Conservation (phyloP, 2,888 invertebrate genomes). For the Gasteruption jaculator region DNA sequence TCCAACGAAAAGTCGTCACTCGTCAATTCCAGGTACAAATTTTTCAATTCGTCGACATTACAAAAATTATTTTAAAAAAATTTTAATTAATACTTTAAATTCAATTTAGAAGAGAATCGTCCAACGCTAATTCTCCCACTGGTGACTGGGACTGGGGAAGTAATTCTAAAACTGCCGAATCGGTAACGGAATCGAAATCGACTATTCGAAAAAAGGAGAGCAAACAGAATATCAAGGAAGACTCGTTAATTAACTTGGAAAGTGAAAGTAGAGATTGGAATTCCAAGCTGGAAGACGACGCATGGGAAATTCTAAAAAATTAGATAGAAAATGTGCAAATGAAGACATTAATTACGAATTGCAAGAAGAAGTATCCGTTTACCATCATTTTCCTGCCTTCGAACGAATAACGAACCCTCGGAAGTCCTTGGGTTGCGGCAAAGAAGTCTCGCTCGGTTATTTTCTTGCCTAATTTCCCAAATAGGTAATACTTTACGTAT, state of each 20-base stretch:
- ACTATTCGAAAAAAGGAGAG: conserved; percentile 16
- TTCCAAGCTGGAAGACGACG: conserved; percentile 46
- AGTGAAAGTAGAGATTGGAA: conserved; percentile 38
- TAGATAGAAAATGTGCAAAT: too few species aligned
- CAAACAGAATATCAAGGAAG: conserved; percentile 34
- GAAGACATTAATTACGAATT: too few species aligned
- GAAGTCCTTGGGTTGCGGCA: too few species aligned
- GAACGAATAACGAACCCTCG: too few species aligned
- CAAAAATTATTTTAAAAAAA: conserved; percentile 2
- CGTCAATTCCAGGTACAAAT: conserved; percentile 38
- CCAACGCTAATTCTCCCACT: conserved; percentile 21
- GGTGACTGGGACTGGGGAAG: conserved; percentile 41
- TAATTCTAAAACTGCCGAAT: conserved; percentile 28
- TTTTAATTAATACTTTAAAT: conserved; percentile 3
- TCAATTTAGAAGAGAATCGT: conserved; percentile 17
- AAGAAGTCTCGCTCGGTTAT: too few species aligned
- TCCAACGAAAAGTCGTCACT: conserved; percentile 46
- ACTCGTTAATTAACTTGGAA: conserved; percentile 40
- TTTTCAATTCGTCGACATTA: background rate
- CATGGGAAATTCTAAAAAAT: conserved; percentile 48
- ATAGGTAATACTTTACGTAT: too few species aligned
- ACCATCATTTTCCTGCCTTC: too few species aligned
- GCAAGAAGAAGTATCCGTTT: too few species aligned
- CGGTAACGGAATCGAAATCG: conserved; percentile 27
- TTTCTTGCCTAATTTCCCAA: too few species aligned